Conservation (phyloP, 92 coral and sea anemone genomes). For the Bergia puertoricense region DNA sequence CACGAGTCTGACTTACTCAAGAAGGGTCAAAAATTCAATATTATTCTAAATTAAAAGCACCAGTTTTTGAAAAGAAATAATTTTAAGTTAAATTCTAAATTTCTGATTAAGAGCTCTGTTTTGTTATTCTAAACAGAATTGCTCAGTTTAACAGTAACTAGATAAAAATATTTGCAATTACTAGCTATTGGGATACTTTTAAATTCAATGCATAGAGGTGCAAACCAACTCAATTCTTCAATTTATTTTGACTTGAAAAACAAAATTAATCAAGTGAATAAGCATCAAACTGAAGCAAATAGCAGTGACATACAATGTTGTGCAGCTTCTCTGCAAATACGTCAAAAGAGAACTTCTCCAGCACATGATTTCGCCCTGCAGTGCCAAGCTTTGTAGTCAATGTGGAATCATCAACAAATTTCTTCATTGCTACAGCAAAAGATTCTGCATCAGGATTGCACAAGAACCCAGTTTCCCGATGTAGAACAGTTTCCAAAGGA, state of each 20-base stretch:
- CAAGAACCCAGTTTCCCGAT: conserved; percentile 87
- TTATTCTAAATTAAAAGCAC: no score
- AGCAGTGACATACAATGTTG: conserved; percentile 89
- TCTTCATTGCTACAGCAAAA: conserved; percentile 87
- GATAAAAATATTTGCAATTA: no score
- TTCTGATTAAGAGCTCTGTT: no score
- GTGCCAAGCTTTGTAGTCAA: conserved; percentile 73
- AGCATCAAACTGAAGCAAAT: conserved; percentile 84
- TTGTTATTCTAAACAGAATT: no score
- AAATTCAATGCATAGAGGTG: no score
- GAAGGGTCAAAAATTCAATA: no score
- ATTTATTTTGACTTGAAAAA: background rate
- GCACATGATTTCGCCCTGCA: conserved; percentile 82
- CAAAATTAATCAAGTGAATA: conserved; percentile 69
- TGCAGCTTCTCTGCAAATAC: conserved; percentile 91
- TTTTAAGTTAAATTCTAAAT: no score
- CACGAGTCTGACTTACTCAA: no score
- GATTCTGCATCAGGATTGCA: conserved; percentile 95
- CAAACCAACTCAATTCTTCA: no score
- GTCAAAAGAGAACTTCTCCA: conserved; percentile 95
- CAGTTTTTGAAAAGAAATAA: no score
- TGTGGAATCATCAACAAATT: conserved; percentile 68
- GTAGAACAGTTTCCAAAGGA: conserved; percentile 88
- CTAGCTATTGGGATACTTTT: no score
- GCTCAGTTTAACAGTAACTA: no score